Evolutionary conservation across 2,888 invertebrate genomes (phyloP).

Genomic region (Pollenia amentaria): DNA sequence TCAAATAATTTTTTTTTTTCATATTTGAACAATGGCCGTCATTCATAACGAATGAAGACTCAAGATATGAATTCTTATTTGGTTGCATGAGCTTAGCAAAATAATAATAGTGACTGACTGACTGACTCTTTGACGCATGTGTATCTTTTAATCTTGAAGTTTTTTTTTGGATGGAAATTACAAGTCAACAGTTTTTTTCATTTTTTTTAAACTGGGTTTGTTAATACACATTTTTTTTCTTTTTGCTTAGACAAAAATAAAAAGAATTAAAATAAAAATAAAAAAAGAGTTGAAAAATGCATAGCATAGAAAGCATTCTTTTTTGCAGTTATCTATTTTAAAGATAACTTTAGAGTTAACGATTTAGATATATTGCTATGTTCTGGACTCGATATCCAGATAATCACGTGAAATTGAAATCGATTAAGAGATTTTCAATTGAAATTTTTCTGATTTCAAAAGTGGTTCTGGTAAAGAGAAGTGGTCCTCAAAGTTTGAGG

Average conservation of each 20-base stretch:
- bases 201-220: neutral
- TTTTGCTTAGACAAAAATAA: neutral
- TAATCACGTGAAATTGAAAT: too few relatives aligned
- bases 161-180: conserved; percentile 40
- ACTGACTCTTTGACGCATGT: conserved; percentile 47
- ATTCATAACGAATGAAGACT: conserved; percentile 62
- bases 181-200: conserved; percentile 11
- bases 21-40: conserved; percentile 61
- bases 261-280: too few relatives aligned
- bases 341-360: too few relatives aligned
- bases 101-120: conserved; percentile 29
- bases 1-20: conserved; percentile 41
- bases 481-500: too few relatives aligned
- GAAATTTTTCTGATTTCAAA: too few relatives aligned
- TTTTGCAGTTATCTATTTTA: neutral
- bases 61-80: conserved; percentile 12
- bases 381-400: too few relatives aligned
- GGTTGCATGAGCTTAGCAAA: neutral
- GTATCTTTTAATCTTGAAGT: conserved; percentile 50
- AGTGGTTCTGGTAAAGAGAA: too few relatives aligned
- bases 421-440: too few relatives aligned
- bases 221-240: conserved; percentile 44
- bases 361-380: too few relatives aligned
- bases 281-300: neutral
- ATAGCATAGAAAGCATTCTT: neutral